A percentile compares a stretch with the other conserved stretches of the same genome.
Conservation (phyloP, 2,797 vertebrate species). For the Crotalus adamanteus region DNA sequence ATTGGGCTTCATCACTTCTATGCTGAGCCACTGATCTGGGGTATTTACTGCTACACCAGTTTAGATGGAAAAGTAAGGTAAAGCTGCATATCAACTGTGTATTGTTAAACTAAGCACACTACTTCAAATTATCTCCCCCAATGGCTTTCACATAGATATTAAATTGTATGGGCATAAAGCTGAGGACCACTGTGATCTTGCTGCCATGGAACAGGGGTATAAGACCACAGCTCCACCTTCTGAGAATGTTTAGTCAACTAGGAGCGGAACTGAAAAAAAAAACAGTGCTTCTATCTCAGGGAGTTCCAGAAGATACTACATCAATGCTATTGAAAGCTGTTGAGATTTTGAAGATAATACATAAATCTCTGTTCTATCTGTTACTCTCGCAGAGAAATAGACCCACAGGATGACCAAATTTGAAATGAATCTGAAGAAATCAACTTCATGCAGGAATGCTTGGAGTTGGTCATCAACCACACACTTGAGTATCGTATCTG, state of each 20-base stretch:
- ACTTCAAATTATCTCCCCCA: neutral
- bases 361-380: neutral
- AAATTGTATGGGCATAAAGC: neutral
- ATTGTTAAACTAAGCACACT: neutral
- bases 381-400: neutral
- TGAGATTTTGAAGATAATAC: neutral
- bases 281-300: neutral
- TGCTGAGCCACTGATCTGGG: neutral
- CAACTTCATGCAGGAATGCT: neutral
- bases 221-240: neutral
- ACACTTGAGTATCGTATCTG: neutral
- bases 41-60: neutral
- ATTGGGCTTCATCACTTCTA: neutral
- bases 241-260: neutral
- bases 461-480: neutral
- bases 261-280: neutral
- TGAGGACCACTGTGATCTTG: neutral
- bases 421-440: neutral
- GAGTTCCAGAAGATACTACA: neutral
- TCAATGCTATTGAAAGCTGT: neutral
- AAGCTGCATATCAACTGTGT: neutral
- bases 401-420: neutral
- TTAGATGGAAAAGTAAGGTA: neutral
- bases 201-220: neutral
- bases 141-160: neutral